These are phyloP conservation scores for Choristoneura rosaceana DNA, from an alignment of 2,888 invertebrate species.

Conservation along the genomic window DNA sequence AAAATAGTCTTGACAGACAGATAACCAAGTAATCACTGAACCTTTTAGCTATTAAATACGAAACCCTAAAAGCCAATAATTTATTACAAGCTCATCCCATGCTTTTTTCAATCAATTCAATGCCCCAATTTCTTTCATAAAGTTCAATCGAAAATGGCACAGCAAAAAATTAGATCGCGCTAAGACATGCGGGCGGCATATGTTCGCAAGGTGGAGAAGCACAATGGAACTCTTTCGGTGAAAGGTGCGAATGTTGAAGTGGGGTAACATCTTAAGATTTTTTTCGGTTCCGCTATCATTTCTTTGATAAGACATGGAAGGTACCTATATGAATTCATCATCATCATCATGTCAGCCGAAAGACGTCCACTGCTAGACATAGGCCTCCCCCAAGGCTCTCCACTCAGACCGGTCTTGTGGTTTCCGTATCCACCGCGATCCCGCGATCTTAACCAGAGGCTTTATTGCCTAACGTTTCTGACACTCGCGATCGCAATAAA, in stretches of 20 bases:
- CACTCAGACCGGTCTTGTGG: too few species aligned
- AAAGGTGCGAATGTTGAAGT: conserved; percentile 81
- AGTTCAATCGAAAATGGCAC: conserved; percentile 45
- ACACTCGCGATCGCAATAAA: too few species aligned
- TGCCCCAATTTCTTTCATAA: conserved; percentile 39
- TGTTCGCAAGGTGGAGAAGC: conserved; percentile 72
- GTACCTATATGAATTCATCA: too few species aligned
- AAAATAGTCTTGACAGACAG: too few species aligned
- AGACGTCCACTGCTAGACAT: too few species aligned
- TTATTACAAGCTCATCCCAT: conserved; percentile 22
- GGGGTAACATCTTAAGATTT: conserved; percentile 67
- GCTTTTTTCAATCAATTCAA: conserved; percentile 23
- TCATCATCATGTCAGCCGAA: too few species aligned
- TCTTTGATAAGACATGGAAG: not conserved
- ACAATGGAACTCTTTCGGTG: conserved; percentile 71
- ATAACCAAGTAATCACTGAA: too few species aligned
- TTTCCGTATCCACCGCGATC: too few species aligned
- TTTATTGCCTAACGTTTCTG: too few species aligned
- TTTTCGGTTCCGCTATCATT: conserved; percentile 55
- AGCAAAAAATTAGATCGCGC: conserved; percentile 50
- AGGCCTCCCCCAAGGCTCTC: too few species aligned
- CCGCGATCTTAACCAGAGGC: too few species aligned
- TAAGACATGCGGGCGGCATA: conserved; percentile 71
- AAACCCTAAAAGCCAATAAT: not conserved
- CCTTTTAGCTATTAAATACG: too few species aligned